phyloP scores from a whole-genome alignment of 2,113 vertebrate genomes.

The Gallinago jamesoni region DNA sequence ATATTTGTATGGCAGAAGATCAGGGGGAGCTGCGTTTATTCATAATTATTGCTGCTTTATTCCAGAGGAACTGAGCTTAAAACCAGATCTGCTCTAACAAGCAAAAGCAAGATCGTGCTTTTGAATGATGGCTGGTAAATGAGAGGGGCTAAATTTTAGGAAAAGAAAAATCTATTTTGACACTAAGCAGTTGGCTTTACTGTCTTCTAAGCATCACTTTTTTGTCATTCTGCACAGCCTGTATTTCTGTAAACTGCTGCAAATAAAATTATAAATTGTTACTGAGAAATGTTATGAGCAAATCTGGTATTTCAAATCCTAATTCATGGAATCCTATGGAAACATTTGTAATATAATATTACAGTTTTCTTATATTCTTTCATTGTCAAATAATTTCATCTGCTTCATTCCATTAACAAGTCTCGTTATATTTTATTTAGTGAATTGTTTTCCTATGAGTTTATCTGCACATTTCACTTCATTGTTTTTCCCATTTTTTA shows the following conservation, averaged over 20 bases:
- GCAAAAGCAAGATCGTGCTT: background rate
- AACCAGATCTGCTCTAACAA: slow-evolving; percentile 12
- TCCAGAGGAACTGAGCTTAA: slow-evolving; percentile 7
- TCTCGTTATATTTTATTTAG: background rate
- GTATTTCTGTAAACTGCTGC: background rate
- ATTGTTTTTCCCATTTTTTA: slow-evolving; percentile 74
- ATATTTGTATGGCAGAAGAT: background rate
- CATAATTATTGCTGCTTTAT: slow-evolving; percentile 1
- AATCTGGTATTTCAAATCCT: slow-evolving; percentile 10
- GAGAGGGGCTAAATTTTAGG: slow-evolving; percentile 3
- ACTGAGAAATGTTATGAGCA: background rate
- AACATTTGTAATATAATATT: slow-evolving; percentile 4
- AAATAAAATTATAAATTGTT: background rate
- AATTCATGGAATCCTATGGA: background rate
- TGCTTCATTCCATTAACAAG: background rate
- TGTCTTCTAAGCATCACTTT: background rate
- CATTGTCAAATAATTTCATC: background rate
- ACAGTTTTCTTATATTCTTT: background rate
- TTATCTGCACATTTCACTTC: slow-evolving; percentile 48
- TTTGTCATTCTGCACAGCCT: background rate
- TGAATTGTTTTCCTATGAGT: slow-evolving; percentile 10
- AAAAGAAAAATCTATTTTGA: slow-evolving; percentile 18
- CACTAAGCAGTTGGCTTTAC: background rate
- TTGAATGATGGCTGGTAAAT: background rate
- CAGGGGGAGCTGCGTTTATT: background rate